Evolutionary conservation across 2,113 vertebrate genomes (phyloP).

Genomic region (Thalassoma bifasciatum): DNA sequence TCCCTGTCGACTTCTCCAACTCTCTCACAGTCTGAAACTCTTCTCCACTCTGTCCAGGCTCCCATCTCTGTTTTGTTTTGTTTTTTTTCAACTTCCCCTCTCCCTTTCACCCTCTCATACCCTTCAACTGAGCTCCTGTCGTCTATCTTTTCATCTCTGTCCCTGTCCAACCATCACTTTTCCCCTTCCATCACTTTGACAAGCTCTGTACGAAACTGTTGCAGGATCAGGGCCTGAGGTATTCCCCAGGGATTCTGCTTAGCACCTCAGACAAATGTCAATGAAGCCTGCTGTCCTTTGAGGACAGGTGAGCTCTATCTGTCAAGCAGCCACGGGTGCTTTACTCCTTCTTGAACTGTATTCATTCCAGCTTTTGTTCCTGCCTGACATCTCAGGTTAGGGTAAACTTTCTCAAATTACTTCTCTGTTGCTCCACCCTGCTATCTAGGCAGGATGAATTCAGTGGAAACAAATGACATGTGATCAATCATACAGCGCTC

Average conservation of each 20-base stretch:
- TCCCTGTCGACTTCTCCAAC: not conserved
- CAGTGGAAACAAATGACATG: slow-evolving; percentile 46
- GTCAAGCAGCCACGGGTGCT: slow-evolving; percentile 38
- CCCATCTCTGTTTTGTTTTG: not conserved
- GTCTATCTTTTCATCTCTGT: slow-evolving; percentile 26
- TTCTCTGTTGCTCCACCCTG: slow-evolving; percentile 34
- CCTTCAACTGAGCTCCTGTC: slow-evolving; percentile 5
- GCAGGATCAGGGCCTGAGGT: slow-evolving; percentile 61
- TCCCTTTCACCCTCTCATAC: not conserved
- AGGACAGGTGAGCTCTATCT: slow-evolving; percentile 65
- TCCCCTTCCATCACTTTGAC: slow-evolving; percentile 32
- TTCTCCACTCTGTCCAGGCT: slow-evolving; percentile 3
- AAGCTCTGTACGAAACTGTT: slow-evolving; percentile 54
- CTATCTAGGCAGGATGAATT: slow-evolving; percentile 46
- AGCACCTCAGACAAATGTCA: slow-evolving; percentile 66
- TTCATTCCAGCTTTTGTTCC: slow-evolving; percentile 43
- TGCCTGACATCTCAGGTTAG: slow-evolving; percentile 28
- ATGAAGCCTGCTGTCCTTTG: slow-evolving; percentile 59
- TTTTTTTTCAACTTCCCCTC: not conserved
- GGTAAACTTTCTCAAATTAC: slow-evolving; percentile 51
- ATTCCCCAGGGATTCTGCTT: slow-evolving; percentile 43
- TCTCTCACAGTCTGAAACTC: slow-evolving; percentile 14
- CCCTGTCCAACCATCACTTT: not conserved
- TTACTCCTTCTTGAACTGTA: slow-evolving; percentile 25
- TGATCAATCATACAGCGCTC: slow-evolving; percentile 59